These are phyloP conservation scores for Anguilla megastoma DNA, from an alignment of 2,797 vertebrate genomes.

Conservation along the genomic window DNA sequence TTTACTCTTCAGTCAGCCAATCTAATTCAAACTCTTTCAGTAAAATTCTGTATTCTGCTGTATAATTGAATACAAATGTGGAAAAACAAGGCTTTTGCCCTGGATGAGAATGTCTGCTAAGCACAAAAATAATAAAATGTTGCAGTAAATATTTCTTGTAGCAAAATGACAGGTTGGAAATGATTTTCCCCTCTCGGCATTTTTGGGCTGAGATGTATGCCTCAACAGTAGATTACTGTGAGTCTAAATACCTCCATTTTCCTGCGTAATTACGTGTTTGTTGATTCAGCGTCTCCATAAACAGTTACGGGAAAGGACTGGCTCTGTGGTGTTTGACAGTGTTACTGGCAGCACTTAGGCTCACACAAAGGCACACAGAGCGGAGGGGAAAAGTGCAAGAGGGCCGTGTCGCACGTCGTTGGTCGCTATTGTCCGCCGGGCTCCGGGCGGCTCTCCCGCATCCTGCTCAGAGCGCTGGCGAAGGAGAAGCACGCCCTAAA, in stretches of 20 bases:
- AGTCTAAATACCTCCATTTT: neutral
- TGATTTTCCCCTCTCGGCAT: neutral
- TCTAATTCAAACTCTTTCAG: neutral
- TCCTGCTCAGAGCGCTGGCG: neutral
- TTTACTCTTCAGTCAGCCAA: neutral
- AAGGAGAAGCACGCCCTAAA: neutral
- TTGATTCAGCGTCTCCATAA: neutral
- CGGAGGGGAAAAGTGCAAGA: neutral
- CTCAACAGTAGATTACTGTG: neutral
- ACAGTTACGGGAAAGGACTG: neutral
- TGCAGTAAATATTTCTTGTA: neutral
- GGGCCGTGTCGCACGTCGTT: neutral
- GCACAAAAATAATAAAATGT: neutral
- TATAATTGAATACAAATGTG: neutral
- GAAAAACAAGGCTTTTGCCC: neutral
- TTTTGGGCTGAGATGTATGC: neutral
- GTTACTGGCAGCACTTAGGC: conserved; percentile 5
- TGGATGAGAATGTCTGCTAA: neutral
- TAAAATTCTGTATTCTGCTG: neutral
- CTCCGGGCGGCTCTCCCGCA: neutral
- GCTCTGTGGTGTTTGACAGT: neutral
- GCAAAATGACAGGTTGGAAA: neutral
- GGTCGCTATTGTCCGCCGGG: neutral
- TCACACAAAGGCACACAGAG: neutral
- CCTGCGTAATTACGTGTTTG: neutral